A percentile compares a stretch with the other conserved stretches of the same genome.
These are phyloP conservation scores for Campaea margaritaria DNA, from an alignment of 2,888 invertebrate genomes.

Conservation along the genomic window DNA sequence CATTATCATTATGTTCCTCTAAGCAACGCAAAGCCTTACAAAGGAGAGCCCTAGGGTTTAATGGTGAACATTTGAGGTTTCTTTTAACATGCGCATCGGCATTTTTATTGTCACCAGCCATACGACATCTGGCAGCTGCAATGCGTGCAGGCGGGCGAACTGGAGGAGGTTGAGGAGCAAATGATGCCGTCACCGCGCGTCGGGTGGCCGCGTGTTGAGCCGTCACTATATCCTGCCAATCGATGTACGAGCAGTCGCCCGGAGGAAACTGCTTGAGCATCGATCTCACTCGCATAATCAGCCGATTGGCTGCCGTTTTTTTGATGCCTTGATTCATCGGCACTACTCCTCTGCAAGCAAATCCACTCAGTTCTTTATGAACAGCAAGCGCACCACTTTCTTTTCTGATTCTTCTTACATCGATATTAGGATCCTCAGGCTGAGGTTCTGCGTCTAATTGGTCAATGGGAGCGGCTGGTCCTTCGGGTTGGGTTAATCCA, in stretches of 20 bases:
- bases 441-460: slow-evolving; percentile 52
- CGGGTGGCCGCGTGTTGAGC: slow-evolving; percentile 72
- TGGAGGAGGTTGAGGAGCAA: slow-evolving; percentile 69
- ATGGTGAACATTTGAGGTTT: slow-evolving; percentile 51
- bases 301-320: slow-evolving; percentile 73
- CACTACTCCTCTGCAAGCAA: slow-evolving; percentile 64
- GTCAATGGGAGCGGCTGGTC: slow-evolving; percentile 49
- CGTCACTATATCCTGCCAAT: slow-evolving; percentile 73
- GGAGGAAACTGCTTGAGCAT: slow-evolving; percentile 74
- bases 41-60: slow-evolving; percentile 63
- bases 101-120: slow-evolving; percentile 65
- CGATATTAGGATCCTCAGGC: slow-evolving; percentile 60
- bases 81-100: slow-evolving; percentile 57
- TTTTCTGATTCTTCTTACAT: slow-evolving; percentile 65
- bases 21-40: slow-evolving; percentile 66
- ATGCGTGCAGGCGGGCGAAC: slow-evolving; percentile 48
- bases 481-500: slow-evolving; percentile 58
- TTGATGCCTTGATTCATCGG: slow-evolving; percentile 76
- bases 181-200: slow-evolving; percentile 74
- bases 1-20: slow-evolving; percentile 59
- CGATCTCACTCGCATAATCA: slow-evolving; percentile 67
- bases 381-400: slow-evolving; percentile 74
- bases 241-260: slow-evolving; percentile 60
- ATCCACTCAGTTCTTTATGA: slow-evolving; percentile 70
- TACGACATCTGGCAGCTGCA: slow-evolving; percentile 64